These are phyloP conservation scores for Hippoglossus hippoglossus DNA, from an alignment of 2,797 vertebrate species.

Conservation along the genomic window DNA sequence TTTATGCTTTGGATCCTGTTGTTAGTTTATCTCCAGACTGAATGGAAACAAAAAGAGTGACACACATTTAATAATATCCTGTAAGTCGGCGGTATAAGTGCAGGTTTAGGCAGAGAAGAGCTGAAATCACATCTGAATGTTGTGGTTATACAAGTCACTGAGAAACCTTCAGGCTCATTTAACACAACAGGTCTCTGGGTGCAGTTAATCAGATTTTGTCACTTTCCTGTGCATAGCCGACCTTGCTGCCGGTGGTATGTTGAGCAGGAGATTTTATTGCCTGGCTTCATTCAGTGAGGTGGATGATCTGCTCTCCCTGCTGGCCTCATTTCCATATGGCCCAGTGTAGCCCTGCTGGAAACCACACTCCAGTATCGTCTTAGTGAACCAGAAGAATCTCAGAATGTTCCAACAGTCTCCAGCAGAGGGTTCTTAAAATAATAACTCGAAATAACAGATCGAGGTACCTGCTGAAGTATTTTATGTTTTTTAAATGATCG, in stretches of 20 bases:
- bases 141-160: background rate
- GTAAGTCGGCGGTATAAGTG: background rate
- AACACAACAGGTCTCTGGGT: slow-evolving; percentile 27
- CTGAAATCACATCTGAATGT: background rate
- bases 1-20: too few species aligned
- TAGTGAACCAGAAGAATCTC: background rate
- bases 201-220: background rate
- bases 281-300: slow-evolving; percentile 19
- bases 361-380: background rate
- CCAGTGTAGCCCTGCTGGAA: slow-evolving; percentile 22
- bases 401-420: background rate
- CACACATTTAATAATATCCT: background rate
- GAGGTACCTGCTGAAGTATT: too few species aligned
- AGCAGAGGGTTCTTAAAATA: background rate
- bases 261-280: slow-evolving; percentile 6
- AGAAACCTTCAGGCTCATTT: slow-evolving; percentile 14
- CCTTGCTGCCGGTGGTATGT: slow-evolving; percentile 27
- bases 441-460: background rate
- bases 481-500: too few species aligned
- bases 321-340: slow-evolving; percentile 41
- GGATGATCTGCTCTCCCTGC: slow-evolving; percentile 21
- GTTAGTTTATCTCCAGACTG: too few species aligned
- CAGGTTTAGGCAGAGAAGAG: slow-evolving; percentile 2
- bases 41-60: too few species aligned
- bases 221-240: slow-evolving; percentile 4